Conservation (phyloP, 2,113 vertebrate species). For the Oxyruncus cristatus region DNA sequence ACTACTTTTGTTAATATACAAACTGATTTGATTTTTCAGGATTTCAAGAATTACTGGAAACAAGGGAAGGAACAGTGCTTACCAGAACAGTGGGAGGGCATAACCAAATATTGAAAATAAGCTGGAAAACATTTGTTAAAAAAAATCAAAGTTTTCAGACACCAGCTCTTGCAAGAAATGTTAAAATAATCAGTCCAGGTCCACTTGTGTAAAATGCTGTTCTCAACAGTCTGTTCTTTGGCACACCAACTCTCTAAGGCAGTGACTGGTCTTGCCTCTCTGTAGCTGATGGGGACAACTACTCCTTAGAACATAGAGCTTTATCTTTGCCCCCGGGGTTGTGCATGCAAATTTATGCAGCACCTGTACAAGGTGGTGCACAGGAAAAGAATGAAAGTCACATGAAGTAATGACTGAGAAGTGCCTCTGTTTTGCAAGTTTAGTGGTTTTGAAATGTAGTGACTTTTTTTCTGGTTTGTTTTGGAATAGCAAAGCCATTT, state of each 20-base stretch:
- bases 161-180: neutral
- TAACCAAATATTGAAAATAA: neutral
- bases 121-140: neutral
- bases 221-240: neutral
- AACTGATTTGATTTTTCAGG: neutral
- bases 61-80: neutral
- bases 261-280: neutral
- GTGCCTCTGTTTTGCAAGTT: neutral
- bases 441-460: neutral
- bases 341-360: neutral
- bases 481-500: neutral
- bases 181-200: neutral
- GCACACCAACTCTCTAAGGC: neutral
- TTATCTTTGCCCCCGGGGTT: neutral
- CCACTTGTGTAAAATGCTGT: neutral
- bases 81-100: neutral
- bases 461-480: neutral
- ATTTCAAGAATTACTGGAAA: neutral
- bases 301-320: accelerated
- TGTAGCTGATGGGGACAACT: neutral
- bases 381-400: neutral
- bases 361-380: neutral
- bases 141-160: neutral
- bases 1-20: neutral
- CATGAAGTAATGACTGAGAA: neutral